phyloP scores from a whole-genome alignment of 2,797 vertebrate species.

The Hippopotamyrus pictus region DNA sequence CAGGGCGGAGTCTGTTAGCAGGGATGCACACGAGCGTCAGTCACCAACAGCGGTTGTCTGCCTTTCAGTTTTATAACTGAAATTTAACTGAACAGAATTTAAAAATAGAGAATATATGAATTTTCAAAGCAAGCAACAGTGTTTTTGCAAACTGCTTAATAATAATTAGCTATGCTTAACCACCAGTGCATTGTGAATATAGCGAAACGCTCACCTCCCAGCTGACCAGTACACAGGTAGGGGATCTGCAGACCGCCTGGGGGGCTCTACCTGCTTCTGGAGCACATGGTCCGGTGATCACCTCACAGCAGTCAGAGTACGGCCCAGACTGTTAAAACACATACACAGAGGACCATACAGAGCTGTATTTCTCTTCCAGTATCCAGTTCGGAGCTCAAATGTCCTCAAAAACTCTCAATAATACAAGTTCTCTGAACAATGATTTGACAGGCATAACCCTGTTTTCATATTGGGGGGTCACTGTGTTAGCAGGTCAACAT shows the following conservation, averaged over 20 bases:
- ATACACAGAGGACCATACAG: background rate
- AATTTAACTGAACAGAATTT: background rate
- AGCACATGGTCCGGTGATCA: slow-evolving; percentile 86
- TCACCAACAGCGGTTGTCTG: background rate
- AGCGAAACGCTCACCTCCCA: slow-evolving; percentile 78
- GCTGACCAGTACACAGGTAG: slow-evolving; percentile 80
- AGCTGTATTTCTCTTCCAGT: background rate
- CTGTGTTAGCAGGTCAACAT: background rate
- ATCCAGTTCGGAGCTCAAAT: background rate
- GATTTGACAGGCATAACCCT: background rate
- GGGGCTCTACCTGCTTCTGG: slow-evolving; percentile 84
- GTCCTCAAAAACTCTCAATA: background rate
- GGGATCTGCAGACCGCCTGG: slow-evolving; percentile 77
- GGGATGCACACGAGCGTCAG: background rate
- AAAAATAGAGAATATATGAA: background rate
- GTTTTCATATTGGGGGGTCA: background rate
- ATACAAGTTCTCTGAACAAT: background rate
- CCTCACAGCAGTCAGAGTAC: slow-evolving; percentile 80
- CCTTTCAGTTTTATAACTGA: background rate
- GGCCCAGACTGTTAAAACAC: slow-evolving; percentile 71
- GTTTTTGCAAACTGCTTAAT: background rate
- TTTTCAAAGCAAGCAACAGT: background rate
- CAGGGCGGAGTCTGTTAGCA: slow-evolving; percentile 67
- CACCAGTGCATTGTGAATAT: background rate
- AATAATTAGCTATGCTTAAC: background rate